Evolutionary conservation across 2,888 invertebrate genomes (phyloP).

Genomic region (Coleophora deauratella): DNA sequence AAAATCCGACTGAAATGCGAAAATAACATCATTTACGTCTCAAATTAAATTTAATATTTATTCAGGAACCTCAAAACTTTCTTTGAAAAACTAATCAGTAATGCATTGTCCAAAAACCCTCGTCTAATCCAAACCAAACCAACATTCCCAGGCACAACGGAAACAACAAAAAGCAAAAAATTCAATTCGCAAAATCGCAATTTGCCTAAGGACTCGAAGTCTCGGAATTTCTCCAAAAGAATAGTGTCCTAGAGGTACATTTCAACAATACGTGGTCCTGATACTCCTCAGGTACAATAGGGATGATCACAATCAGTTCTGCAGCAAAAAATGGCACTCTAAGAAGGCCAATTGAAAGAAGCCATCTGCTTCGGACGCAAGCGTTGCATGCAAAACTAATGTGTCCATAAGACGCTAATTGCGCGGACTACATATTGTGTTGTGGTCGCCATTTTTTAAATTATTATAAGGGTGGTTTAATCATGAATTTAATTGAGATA

Average conservation of each 20-base stretch:
- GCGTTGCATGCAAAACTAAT: conserved; percentile 25
- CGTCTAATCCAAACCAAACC: conserved; percentile 40
- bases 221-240: conserved; percentile 43
- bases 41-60: too few relatives aligned
- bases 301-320: conserved; percentile 57
- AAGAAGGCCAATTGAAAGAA: conserved; percentile 61
- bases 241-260: too few relatives aligned
- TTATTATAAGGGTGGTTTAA: conserved; percentile 9
- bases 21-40: neutral
- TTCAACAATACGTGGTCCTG: conserved; percentile 45
- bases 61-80: too few relatives aligned
- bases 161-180: conserved; percentile 37
- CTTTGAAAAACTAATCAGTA: neutral
- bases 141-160: conserved; percentile 50
- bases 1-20: neutral
- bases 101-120: conserved; percentile 21
- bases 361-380: conserved; percentile 60
- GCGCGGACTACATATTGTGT: conserved; percentile 20
- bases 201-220: conserved; percentile 44
- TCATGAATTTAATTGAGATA: too few relatives aligned
- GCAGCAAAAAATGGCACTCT: conserved; percentile 45
- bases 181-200: conserved; percentile 38
- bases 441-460: conserved; percentile 12
- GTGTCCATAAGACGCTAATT: conserved; percentile 36
- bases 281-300: conserved; percentile 35